Evolutionary conservation across 2,888 invertebrate genomes (phyloP).

Genomic region (Hydrotaea diabolus): DNA sequence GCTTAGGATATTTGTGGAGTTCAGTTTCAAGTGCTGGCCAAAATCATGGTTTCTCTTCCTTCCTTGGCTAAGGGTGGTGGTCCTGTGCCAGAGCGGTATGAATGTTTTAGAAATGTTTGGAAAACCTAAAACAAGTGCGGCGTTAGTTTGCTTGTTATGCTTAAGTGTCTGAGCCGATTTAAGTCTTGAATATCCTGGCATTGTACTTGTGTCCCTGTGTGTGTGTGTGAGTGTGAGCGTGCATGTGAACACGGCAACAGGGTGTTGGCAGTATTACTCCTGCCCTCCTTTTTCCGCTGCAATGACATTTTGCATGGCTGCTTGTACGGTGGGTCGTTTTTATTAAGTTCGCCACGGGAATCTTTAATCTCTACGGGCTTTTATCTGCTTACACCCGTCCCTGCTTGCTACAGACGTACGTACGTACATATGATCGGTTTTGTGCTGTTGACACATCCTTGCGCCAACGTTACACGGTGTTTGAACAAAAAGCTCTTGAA

Average conservation of each 20-base stretch:
- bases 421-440: constrained; percentile 24
- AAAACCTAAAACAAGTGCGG: constrained; percentile 21
- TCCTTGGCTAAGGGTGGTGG: background rate
- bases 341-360: constrained; percentile 81
- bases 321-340: constrained; percentile 70
- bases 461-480: constrained; percentile 9
- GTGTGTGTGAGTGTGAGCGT: too few species aligned
- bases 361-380: constrained; percentile 76
- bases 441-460: constrained; percentile 40
- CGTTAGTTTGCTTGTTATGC: constrained; percentile 46
- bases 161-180: constrained; percentile 65
- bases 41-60: constrained; percentile 35
- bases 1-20: constrained; percentile 39
- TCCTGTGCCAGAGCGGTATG: background rate
- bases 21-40: constrained; percentile 40
- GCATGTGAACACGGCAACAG: background rate
- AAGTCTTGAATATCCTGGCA: constrained; percentile 60
- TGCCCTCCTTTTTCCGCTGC: background rate
- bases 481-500: constrained; percentile 50
- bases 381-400: constrained; percentile 41
- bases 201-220: too few species aligned
- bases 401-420: background rate
- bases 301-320: constrained; percentile 24
- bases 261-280: constrained; percentile 26
- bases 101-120: constrained; percentile 5